Evolutionary conservation across 2,888 invertebrate genomes (phyloP).

Genomic region (Dascillus cervinus): DNA sequence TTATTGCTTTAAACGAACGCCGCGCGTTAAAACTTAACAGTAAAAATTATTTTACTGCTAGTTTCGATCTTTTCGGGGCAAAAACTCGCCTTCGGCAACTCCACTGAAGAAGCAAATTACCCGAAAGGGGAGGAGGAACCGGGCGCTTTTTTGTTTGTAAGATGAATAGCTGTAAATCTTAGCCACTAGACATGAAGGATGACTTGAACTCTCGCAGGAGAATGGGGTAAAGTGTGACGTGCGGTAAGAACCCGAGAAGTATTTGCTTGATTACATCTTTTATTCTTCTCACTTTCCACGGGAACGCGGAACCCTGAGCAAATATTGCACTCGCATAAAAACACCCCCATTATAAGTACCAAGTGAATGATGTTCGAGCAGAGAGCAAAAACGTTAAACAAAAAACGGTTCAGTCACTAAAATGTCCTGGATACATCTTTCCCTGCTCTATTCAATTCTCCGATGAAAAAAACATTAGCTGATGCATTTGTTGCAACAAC

Average conservation of each 20-base stretch:
- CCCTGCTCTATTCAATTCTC: too few relatives aligned
- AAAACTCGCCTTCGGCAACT: constrained; percentile 23
- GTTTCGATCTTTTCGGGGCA: constrained; percentile 10
- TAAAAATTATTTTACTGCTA: constrained; percentile 15
- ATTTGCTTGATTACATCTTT: constrained; percentile 31
- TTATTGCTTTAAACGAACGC: constrained; percentile 10
- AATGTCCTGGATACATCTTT: too few relatives aligned
- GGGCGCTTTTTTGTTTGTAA: constrained; percentile 30
- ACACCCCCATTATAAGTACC: not conserved
- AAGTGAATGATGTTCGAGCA: too few relatives aligned
- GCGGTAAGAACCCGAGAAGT: constrained; percentile 18
- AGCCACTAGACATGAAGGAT: constrained; percentile 34
- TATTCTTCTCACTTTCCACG: constrained; percentile 19
- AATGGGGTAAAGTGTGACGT: constrained; percentile 14
- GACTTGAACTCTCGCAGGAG: constrained; percentile 28
- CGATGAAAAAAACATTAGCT: too few relatives aligned
- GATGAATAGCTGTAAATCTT: constrained; percentile 37
- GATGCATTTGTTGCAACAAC: too few relatives aligned
- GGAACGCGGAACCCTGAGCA: constrained; percentile 12
- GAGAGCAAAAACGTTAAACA: too few relatives aligned
- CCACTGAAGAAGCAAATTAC: constrained; percentile 27
- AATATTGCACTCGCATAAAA: constrained; percentile 12
- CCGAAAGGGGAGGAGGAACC: constrained; percentile 23
- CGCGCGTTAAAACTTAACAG: constrained; percentile 9
- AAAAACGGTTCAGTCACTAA: too few relatives aligned